Evolutionary conservation across 1,140 invertebrate species (phyloP), one percentile per base, ranked within the genome.

Genomic region (Meloidogyne chitwoodi): DNA sequence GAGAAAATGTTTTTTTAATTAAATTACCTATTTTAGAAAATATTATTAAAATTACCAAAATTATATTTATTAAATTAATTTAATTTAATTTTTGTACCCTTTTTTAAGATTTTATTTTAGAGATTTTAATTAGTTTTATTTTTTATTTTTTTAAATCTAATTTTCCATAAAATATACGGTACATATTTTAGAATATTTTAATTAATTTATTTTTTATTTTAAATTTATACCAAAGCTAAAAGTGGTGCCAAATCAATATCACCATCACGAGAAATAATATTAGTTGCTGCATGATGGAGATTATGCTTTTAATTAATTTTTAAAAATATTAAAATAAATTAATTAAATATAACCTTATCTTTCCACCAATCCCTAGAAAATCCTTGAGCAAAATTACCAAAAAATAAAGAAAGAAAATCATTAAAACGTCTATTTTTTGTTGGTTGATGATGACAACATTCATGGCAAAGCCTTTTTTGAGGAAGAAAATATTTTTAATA

Each of bases 331-430:
- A n/a, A 61, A 14, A 10, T 63, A 6, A 48, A 19, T 26, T n/a
- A 8, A 38, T n/a, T 22, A 62, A n/a, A n/a, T n/a, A n/a, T n/a
- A n/a, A 63, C 71, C 56, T 86, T 86, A 63, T 87, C 81, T 68
- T 86, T 86, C 84, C 84, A 86, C 84, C 84, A 86, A 75, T 86
- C 84, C 19, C 83, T 77, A 8, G 84, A 86, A 61, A 86, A 87
- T 69, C 85, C 85, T 72, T 85, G 84, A 4, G 70, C 56, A 19
- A 87, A 75, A 65, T 86, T 86, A 26, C 84, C 85, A 6, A 86
- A 74, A 63, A 86, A 76, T 11, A 86, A 27, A 12, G 84, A 67
- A 1, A 79, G 26, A 5, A 34, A 66, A 68, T 86, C 84, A 62
- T 86, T 86, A 19, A 78, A 26, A 38, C 70, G 26, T 14, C 83